A percentile compares a stretch with the other conserved stretches of the same genome.
These are phyloP conservation scores for Drosophila anomelani DNA, from an alignment of 2,888 invertebrate genomes.

Conservation along the genomic window DNA sequence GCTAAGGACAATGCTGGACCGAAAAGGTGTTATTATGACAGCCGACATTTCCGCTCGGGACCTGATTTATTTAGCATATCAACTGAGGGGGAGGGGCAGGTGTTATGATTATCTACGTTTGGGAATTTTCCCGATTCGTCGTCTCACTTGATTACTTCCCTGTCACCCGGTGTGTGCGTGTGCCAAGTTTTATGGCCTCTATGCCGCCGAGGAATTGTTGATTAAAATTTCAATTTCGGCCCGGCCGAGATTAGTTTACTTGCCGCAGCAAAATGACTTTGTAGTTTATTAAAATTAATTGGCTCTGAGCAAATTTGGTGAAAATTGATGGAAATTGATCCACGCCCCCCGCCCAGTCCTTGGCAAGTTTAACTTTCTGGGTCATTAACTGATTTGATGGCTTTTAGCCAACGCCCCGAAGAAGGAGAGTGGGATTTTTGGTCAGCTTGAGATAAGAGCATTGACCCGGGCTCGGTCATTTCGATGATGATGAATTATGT, in stretches of 20 bases:
- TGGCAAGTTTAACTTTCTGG: conserved; percentile 62
- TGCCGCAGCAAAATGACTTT: conserved; percentile 60
- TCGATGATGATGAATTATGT: conserved; percentile 40
- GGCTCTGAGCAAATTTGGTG: conserved; percentile 53
- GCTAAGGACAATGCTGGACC: conserved; percentile 3
- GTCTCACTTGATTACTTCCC: conserved; percentile 69
- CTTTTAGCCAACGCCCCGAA: conserved; percentile 30
- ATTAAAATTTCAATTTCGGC: conserved; percentile 74
- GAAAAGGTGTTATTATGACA: conserved; percentile 40
- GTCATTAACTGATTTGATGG: conserved; percentile 73
- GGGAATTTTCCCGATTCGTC: conserved; percentile 68
- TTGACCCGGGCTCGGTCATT: conserved; percentile 32
- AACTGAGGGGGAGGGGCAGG: not conserved
- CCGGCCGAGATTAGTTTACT: conserved; percentile 57
- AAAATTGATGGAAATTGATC: conserved; percentile 44
- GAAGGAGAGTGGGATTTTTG: conserved; percentile 12
- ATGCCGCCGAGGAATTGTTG: conserved; percentile 55
- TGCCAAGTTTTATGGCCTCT: conserved; percentile 60
- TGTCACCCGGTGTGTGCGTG: conserved; percentile 38
- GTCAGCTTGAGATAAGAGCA: conserved; percentile 43
- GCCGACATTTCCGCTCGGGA: conserved; percentile 32
- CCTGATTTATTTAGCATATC: conserved; percentile 37
- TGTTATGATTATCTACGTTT: conserved; percentile 66
- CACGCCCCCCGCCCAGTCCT: conserved; percentile 13
- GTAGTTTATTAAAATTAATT: conserved; percentile 78